Conservation (phyloP, 2,113 vertebrate species). For the Crotophaga sulcirostris region DNA sequence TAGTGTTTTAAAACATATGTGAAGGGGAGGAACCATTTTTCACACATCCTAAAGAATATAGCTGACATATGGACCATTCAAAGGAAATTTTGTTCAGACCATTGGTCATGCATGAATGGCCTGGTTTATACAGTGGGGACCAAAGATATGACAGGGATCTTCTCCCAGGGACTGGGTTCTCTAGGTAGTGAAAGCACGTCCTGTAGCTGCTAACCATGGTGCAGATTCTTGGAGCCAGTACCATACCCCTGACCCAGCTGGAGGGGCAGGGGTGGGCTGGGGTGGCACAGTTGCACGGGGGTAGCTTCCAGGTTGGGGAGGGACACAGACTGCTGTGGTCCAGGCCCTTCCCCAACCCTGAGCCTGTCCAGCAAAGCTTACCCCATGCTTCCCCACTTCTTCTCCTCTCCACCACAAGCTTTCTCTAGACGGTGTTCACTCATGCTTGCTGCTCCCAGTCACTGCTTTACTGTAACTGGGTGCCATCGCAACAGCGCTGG, state of each 20-base stretch:
- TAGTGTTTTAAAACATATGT: conserved; percentile 58
- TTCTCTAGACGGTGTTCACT: neutral
- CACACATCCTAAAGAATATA: neutral
- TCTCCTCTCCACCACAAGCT: neutral
- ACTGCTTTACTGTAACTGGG: neutral
- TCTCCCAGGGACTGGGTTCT: neutral
- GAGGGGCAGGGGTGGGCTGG: neutral
- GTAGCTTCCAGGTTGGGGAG: neutral
- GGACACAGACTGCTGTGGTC: fast-evolving
- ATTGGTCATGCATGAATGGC: conserved; percentile 41
- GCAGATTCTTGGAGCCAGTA: fast-evolving
- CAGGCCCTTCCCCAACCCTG: no score
- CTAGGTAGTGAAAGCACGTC: neutral
- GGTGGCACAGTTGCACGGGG: fast-evolving
- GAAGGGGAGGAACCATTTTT: conserved; percentile 57
- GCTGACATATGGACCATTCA: conserved; percentile 66
- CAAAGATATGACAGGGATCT: neutral
- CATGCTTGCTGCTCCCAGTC: neutral
- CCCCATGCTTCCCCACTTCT: neutral
- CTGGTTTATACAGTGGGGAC: neutral
- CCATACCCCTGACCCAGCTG: neutral
- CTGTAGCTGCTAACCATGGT: neutral
- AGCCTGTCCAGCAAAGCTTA: neutral
- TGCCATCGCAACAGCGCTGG: neutral
- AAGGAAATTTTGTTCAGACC: conserved; percentile 58